These are phyloP conservation scores for Pseudomyrmex concolor DNA, from an alignment of 1,140 invertebrate species.

Conservation along the genomic window DNA sequence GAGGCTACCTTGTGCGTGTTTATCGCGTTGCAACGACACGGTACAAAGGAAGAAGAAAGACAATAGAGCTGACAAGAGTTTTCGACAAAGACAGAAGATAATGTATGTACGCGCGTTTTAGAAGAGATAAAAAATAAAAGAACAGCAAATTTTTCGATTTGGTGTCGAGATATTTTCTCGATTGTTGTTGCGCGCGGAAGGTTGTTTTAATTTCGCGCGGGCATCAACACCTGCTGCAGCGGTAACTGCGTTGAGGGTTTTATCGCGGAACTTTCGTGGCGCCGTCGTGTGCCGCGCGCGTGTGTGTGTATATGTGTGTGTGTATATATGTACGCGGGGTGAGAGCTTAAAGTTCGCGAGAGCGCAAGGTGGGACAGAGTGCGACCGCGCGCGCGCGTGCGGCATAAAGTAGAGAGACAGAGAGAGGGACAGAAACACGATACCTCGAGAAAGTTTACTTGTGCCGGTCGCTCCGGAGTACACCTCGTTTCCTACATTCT, in stretches of 20 bases:
- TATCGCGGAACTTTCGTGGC: constrained; percentile 65
- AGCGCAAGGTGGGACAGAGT: constrained; percentile 49
- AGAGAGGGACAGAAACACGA: constrained; percentile 44
- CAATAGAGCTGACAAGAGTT: neutral
- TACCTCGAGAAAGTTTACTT: constrained; percentile 62
- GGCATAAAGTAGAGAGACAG: constrained; percentile 16
- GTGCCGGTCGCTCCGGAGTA: constrained; percentile 49
- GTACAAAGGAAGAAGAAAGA: neutral
- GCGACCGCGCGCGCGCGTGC: constrained; percentile 45
- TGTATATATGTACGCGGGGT: constrained; percentile 47
- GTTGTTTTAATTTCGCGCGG: constrained; percentile 58
- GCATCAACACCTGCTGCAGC: constrained; percentile 64
- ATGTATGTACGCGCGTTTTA: neutral
- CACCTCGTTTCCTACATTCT: constrained; percentile 17
- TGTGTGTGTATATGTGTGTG: too few species aligned
- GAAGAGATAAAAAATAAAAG: neutral
- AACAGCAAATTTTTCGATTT: neutral
- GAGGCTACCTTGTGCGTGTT: constrained; percentile 8
- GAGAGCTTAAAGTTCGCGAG: constrained; percentile 67
- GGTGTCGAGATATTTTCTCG: constrained; percentile 60
- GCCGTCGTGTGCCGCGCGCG: constrained; percentile 53
- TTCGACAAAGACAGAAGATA: constrained; percentile 11
- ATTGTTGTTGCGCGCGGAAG: constrained; percentile 68
- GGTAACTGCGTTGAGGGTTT: constrained; percentile 63
- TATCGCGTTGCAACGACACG: constrained; percentile 29